A percentile compares a stretch with the other conserved stretches of the same genome.
phyloP scores from a whole-genome alignment of 2,888 invertebrate species.

The Dicranocentrus wangi region DNA sequence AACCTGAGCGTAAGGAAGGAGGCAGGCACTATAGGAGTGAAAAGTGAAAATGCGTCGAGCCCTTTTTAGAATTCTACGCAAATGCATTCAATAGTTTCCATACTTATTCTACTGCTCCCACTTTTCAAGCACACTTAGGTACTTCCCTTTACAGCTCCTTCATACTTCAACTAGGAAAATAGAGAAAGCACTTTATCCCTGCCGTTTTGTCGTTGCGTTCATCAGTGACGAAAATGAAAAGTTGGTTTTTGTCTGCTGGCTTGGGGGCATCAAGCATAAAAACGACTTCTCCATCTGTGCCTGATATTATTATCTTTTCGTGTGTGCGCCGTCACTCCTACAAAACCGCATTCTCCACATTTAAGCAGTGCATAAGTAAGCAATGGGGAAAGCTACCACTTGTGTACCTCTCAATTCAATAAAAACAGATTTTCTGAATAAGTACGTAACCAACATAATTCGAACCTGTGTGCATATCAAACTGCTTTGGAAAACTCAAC shows the following conservation, averaged over 20 bases:
- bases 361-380: too few relatives aligned
- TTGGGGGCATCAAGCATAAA: slow-evolving; percentile 23
- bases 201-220: slow-evolving; percentile 47
- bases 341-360: neutral
- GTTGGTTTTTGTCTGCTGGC: slow-evolving; percentile 11
- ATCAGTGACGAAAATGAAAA: slow-evolving; percentile 55
- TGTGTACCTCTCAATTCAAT: slow-evolving; percentile 1
- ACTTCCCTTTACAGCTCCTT: neutral
- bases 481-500: too few relatives aligned
- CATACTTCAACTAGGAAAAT: neutral
- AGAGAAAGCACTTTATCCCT: neutral
- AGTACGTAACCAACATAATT: too few relatives aligned
- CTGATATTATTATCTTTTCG: slow-evolving; percentile 13
- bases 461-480: slow-evolving; percentile 13
- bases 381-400: neutral
- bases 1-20: too few relatives aligned
- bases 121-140: neutral
- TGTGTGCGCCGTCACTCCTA: slow-evolving; percentile 3
- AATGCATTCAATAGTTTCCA: slow-evolving; percentile 57
- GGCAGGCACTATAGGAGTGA: too few relatives aligned
- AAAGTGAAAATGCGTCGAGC: slow-evolving; percentile 6
- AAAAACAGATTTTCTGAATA: neutral
- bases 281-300: slow-evolving; percentile 44
- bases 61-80: slow-evolving; percentile 47
- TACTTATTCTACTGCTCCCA: slow-evolving; percentile 49